A percentile compares a stretch with the other conserved stretches of the same genome.
These are phyloP conservation scores for Scaptomyza cyrtandrae DNA, from an alignment of 2,888 invertebrate genomes.

Conservation along the genomic window DNA sequence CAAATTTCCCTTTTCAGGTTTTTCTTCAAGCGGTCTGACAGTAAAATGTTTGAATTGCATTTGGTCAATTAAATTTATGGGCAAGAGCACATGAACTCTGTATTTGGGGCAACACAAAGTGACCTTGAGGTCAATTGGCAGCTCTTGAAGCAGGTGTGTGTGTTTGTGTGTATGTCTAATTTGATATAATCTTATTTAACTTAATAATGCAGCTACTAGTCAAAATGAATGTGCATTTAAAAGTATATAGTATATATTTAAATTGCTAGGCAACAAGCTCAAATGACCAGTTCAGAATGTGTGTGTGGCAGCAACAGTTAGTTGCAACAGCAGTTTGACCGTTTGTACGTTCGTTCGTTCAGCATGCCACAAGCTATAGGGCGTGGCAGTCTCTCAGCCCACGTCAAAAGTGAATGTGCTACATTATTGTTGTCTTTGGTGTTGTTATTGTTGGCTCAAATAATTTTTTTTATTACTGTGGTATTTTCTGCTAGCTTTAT, in stretches of 20 bases:
- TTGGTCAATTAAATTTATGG: conserved; percentile 57
- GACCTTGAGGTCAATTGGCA: conserved; percentile 58
- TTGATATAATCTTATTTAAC: conserved; percentile 35
- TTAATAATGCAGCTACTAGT: conserved; percentile 47
- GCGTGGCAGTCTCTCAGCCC: conserved; percentile 53
- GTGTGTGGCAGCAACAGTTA: conserved; percentile 41
- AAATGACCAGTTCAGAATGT: conserved; percentile 45
- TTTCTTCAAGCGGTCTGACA: neutral
- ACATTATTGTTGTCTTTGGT: conserved; percentile 32
- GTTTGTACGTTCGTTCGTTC: conserved; percentile 16
- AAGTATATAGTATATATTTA: conserved; percentile 43
- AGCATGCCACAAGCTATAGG: conserved; percentile 60
- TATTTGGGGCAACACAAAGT: conserved; percentile 6
- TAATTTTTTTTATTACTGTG: conserved; percentile 37
- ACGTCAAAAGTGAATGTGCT: conserved; percentile 77
- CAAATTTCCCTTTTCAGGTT: neutral
- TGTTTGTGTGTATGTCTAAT: conserved; percentile 7
- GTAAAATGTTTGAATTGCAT: conserved; percentile 21
- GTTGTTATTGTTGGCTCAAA: conserved; percentile 38
- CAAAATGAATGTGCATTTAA: conserved; percentile 44
- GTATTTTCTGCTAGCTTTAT: conserved; percentile 54
- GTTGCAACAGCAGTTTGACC: conserved; percentile 56
- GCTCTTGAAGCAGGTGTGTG: conserved; percentile 7
- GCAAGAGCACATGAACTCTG: conserved; percentile 29
- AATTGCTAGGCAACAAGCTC: conserved; percentile 47